Conservation (phyloP, 1,140 invertebrate species). For the Danaus melanippus region DNA sequence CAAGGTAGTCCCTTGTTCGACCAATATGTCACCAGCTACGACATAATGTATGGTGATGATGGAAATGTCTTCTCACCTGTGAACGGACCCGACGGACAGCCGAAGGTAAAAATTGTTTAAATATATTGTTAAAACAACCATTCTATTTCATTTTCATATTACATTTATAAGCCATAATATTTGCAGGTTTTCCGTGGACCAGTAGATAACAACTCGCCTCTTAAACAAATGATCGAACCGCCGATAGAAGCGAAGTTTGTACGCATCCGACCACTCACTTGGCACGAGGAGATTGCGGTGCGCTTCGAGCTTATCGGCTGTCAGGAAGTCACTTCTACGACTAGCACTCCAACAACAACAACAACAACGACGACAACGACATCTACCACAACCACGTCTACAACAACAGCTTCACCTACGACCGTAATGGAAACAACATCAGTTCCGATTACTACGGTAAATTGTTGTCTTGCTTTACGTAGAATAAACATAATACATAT, state of each 20-base stretch:
- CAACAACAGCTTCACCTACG: conserved; percentile 3
- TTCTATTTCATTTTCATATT: not conserved
- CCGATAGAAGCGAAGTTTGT: conserved; percentile 81
- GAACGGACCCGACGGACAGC: conserved; percentile 41
- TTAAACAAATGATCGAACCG: conserved; percentile 76
- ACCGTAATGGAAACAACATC: not conserved
- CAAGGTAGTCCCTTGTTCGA: conserved; percentile 77
- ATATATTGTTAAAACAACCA: not conserved
- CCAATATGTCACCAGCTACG: conserved; percentile 83
- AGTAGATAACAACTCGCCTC: conserved; percentile 72
- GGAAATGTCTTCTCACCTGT: conserved; percentile 74
- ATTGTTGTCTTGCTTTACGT: not conserved
- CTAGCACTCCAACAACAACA: conserved; percentile 7
- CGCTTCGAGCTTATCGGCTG: conserved; percentile 85
- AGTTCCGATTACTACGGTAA: not conserved
- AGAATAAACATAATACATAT: too few relatives aligned
- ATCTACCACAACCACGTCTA: too few relatives aligned
- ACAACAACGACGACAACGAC: conserved; percentile 27
- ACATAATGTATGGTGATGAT: conserved; percentile 79
- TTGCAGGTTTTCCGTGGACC: conserved; percentile 81
- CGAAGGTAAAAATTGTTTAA: conserved; percentile 40
- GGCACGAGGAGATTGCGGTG: conserved; percentile 82
- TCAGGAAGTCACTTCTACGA: conserved; percentile 38
- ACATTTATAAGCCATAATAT: conserved; percentile 8
- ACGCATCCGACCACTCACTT: conserved; percentile 81